A percentile compares a stretch with the other conserved stretches of the same genome.
These are phyloP conservation scores for Melieria picta DNA, from an alignment of 2,888 invertebrate genomes.

Conservation along the genomic window DNA sequence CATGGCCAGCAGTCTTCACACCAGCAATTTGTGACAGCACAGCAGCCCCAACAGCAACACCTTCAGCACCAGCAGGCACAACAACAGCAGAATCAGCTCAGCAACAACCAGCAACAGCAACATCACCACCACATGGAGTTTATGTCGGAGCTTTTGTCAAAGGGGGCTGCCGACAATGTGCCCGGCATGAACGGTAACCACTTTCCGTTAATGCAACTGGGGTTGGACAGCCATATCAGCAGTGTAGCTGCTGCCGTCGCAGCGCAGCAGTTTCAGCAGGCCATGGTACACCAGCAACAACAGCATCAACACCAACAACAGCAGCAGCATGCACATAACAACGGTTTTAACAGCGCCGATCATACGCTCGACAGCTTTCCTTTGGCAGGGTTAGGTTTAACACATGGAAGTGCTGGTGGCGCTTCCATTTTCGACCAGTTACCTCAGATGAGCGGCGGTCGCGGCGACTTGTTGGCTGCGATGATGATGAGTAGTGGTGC, in stretches of 20 bases:
- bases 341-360: conserved; percentile 60
- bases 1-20: conserved; percentile 30
- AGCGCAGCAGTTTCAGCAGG: conserved; percentile 43
- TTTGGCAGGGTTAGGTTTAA: conserved; percentile 55
- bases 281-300: conserved; percentile 45
- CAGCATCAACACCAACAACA: conserved; percentile 57
- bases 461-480: conserved; percentile 49
- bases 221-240: conserved; percentile 50
- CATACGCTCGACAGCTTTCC: conserved; percentile 59
- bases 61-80: conserved; percentile 63
- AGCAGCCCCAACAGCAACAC: conserved; percentile 34
- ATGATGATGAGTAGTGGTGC: conserved; percentile 55
- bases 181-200: conserved; percentile 62
- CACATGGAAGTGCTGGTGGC: conserved; percentile 42
- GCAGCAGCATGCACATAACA: conserved; percentile 58
- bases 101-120: conserved; percentile 56
- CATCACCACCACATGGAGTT: conserved; percentile 68
- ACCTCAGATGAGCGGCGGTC: conserved; percentile 48
- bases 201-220: conserved; percentile 59
- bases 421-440: conserved; percentile 62
- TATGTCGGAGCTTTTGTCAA: conserved; percentile 62
- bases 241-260: conserved; percentile 52
- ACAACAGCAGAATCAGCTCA: conserved; percentile 37
- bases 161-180: conserved; percentile 54
- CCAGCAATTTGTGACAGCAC: conserved; percentile 23